Base-by-base conservation (phyloP, 2,888 invertebrate species). In the Merodon equestris region DNA sequence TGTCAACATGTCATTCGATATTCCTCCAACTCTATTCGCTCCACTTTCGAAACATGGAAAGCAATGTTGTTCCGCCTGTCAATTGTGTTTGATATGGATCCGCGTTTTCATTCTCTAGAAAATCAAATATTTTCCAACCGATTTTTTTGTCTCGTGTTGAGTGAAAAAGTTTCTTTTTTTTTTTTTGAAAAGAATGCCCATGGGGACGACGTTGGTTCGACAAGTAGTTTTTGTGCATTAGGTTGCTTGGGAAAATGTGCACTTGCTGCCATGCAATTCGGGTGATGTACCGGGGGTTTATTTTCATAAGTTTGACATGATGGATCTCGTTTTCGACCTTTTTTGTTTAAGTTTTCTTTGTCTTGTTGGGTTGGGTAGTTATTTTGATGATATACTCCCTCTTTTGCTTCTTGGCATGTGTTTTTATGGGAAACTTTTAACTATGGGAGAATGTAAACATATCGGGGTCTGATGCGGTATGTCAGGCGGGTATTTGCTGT, bases 1-100 rank as follows among this genome's bases (percentile, higher is more conserved):
- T 77, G 72, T 77, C 72, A 77, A 67, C 66, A 72, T 72, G 76
- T 77, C 72, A 77, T 77, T 38, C 36, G 72, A 77, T 77, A 72
- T 72, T 67, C 67, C 57, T 27, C 58, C n/a, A 17, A 19, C 10
- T 47, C 19, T 54, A 13, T 10, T 44, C 19, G 51, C 13, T 47
- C 40, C n/a, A 44, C 36, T 54, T 48, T 54, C 50, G 17, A 54
- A 19, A 72, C 38, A 27, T 56, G 63, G 63, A 51, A 40, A 48
- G 66, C 66, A 48, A 66, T 77, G 60, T 72, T 72, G 60, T 77
- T 72, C 51, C 61, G 27, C 61, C 72, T 67, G 76, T 72, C 76
- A 77, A 72, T 72, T 66, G 64, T 71, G 54, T 60, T 45, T 67
- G 76, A 60, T 50, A 60, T 44, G 47, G 44, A 60, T 64, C 48